phyloP scores from a whole-genome alignment of 1,140 invertebrate genomes.

The Hylaeus volcanicus region DNA sequence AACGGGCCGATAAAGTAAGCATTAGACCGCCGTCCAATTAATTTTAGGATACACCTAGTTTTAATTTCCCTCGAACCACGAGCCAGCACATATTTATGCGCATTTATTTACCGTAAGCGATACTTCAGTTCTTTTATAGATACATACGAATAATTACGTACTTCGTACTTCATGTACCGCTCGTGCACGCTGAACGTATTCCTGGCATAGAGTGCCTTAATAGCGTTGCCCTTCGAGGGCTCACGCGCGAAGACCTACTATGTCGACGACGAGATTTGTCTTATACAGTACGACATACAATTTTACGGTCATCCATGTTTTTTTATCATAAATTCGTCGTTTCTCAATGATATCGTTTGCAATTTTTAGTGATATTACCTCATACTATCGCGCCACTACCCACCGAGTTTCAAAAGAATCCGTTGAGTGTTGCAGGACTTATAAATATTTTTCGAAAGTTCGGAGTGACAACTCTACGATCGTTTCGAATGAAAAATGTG shows the following conservation, averaged over 20 bases:
- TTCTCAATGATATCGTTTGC: too few relatives aligned
- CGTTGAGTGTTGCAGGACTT: too few relatives aligned
- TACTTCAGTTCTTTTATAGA: constrained; percentile 27
- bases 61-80: constrained; percentile 52
- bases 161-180: constrained; percentile 42
- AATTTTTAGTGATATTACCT: too few relatives aligned
- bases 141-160: constrained; percentile 8
- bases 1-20: constrained; percentile 56
- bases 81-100: constrained; percentile 14
- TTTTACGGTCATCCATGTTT: too few relatives aligned
- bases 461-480: too few relatives aligned
- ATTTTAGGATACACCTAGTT: constrained; percentile 70
- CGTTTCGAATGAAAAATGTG: too few relatives aligned
- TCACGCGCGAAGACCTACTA: constrained; percentile 49
- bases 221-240: constrained; percentile 27
- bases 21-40: constrained; percentile 77
- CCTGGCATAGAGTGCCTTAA: constrained; percentile 68
- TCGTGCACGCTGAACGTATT: constrained; percentile 60
- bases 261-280: constrained; percentile 37
- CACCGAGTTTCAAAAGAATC: too few relatives aligned
- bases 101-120: constrained; percentile 36
- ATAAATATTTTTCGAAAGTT: too few relatives aligned
- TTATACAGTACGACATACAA: not conserved
- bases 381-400: too few relatives aligned
- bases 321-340: too few relatives aligned